Evolutionary conservation across 1,140 invertebrate genomes (phyloP).

Genomic region (Drosophila cardini): DNA sequence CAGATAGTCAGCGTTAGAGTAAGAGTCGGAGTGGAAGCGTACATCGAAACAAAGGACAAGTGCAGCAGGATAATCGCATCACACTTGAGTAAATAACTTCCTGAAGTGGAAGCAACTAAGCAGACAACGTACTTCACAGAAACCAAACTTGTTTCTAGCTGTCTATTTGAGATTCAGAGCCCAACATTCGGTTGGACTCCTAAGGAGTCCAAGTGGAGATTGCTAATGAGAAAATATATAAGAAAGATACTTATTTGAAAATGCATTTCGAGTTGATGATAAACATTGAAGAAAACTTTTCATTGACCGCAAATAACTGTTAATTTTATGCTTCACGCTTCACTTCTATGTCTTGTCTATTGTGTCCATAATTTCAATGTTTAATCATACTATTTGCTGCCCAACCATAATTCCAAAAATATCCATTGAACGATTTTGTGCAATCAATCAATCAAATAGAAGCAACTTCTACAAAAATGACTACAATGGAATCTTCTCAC

Average conservation of each 20-base stretch:
- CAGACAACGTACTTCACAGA: constrained; percentile 44
- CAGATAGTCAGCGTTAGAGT: not conserved
- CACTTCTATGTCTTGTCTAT: constrained; percentile 2
- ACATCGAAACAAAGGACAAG: constrained; percentile 67
- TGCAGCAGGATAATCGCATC: constrained; percentile 79
- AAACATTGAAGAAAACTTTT: constrained; percentile 24
- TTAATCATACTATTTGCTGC: constrained; percentile 17
- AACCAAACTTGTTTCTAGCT: constrained; percentile 41
- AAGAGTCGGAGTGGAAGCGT: no score
- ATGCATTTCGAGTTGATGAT: constrained; percentile 24
- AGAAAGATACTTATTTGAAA: not conserved
- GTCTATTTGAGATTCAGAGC: constrained; percentile 19
- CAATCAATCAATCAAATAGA: constrained; percentile 23
- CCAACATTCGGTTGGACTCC: constrained; percentile 13
- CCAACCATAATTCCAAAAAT: not conserved
- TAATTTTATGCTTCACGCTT: not conserved
- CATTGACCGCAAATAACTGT: not conserved
- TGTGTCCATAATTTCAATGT: constrained; percentile 17
- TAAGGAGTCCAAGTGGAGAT: not conserved
- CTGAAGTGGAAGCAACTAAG: constrained; percentile 69
- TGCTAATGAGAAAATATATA: not conserved
- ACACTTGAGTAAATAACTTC: constrained; percentile 82
- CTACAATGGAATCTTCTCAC: not conserved
- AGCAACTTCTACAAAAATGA: constrained; percentile 11
- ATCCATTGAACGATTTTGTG: constrained; percentile 10